A percentile compares a stretch with the other conserved stretches of the same genome.
Evolutionary conservation across 2,797 vertebrate genomes (phyloP).

Genomic region (Knipowitschia caucasica): DNA sequence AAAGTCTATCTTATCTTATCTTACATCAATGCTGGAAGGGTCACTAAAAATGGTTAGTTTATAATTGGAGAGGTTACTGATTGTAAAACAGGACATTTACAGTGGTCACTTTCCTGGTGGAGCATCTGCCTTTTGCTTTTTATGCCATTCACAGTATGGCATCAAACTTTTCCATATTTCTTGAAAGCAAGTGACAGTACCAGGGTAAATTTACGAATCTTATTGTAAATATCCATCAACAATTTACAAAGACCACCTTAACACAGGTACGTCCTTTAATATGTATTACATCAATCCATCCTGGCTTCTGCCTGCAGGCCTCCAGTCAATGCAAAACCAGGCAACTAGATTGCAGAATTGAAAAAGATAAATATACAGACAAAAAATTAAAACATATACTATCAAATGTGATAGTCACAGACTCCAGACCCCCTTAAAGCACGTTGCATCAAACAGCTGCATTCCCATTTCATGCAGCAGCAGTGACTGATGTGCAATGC

Average conservation of each 20-base stretch:
- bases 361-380: background rate
- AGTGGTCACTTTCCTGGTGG: no score
- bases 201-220: no score
- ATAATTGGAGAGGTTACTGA: no score
- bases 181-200: no score
- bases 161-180: no score
- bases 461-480: background rate
- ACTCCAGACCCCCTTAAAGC: background rate
- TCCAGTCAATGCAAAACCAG: background rate
- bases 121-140: no score
- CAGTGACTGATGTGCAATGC: background rate
- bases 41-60: no score
- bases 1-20: no score
- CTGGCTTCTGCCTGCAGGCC: background rate
- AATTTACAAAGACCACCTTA: background rate
- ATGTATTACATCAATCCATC: background rate
- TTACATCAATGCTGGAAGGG: no score
- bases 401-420: background rate
- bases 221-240: no score
- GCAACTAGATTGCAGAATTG: conserved; percentile 4
- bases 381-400: conserved; percentile 4
- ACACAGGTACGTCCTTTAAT: background rate
- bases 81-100: no score
- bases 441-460: background rate
- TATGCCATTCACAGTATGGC: no score